Base-by-base conservation (phyloP, 2,888 invertebrate species). In the Adelognathus sp. region DNA sequence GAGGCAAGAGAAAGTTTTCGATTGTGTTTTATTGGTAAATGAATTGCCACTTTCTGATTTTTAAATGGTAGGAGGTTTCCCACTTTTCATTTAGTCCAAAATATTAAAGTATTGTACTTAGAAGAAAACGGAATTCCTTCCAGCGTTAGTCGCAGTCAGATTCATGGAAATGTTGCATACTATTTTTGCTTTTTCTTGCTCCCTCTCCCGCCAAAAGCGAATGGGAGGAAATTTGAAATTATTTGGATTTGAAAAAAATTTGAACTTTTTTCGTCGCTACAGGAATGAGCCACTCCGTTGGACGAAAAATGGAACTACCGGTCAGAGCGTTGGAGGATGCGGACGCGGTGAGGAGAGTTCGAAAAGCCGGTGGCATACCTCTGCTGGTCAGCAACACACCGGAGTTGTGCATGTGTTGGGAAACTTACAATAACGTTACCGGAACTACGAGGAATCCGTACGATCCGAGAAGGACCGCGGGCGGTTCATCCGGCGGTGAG, bases 401-500 rank as follows among this genome's bases (percentile, higher is more conserved):
- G 0, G 98, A 98, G 88, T 93, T 97, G 79, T 98, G 98, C 86
- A 93, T 97, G 88, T 97, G 97, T 90, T 97, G 96, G 94, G 98
- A 98, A 92, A 96, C 96, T 6, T 94, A 93, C 63, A 98, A 97
- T 90, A 93, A 95, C 63, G 92, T 97, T 0, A 94, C 95, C 39
- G 98, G 98, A 0, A 92, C 94, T 41, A 96, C 97, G 0, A 93
- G 93, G 81, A 98, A 98, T 92, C 97, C 98, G 0, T 97, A 97
- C 89, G 94, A 97, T 87, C 92, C 94, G 1, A 93, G 93, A 0
- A 93, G 95, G 83, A 96, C 94, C 0, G 92, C 95, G 0, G 98
- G 98, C 0, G 98, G 98, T 2, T 98, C 98, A 31, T 97, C 97
- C 0, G 98, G 98, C 36, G 97, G 96, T 7, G 97, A 97, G 93